Evolutionary conservation across 2,888 invertebrate genomes (phyloP).

Genomic region (Zygogramma bicolorata): DNA sequence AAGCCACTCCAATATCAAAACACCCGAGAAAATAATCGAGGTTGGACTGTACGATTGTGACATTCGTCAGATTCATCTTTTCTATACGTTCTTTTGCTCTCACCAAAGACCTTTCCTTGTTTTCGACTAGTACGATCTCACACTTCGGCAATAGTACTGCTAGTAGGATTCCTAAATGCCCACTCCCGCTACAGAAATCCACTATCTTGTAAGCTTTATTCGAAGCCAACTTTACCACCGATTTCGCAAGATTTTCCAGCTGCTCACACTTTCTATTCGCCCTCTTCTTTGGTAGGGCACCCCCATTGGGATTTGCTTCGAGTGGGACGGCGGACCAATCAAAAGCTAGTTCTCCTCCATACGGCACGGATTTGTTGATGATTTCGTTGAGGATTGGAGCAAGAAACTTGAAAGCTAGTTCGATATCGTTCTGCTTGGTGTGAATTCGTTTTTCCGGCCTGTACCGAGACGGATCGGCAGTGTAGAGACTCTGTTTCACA

Average conservation of each 20-base stretch:
- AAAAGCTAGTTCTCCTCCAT: constrained; percentile 67
- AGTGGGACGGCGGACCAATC: constrained; percentile 81
- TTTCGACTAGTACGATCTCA: constrained; percentile 86
- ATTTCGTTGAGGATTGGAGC: constrained; percentile 67
- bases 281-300: constrained; percentile 81
- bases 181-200: constrained; percentile 95
- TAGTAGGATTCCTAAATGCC: constrained; percentile 89
- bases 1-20: constrained; percentile 88
- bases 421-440: constrained; percentile 83
- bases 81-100: constrained; percentile 80
- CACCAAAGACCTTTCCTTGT: constrained; percentile 87
- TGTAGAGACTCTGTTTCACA: constrained; percentile 78
- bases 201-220: constrained; percentile 75
- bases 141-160: constrained; percentile 85
- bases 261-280: constrained; percentile 86
- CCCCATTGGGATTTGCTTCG: constrained; percentile 82
- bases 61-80: constrained; percentile 77
- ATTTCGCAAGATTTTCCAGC: constrained; percentile 84
- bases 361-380: constrained; percentile 60
- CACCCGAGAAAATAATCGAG: constrained; percentile 86
- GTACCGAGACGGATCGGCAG: constrained; percentile 82
- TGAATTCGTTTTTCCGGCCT: constrained; percentile 80
- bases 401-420: constrained; percentile 70
- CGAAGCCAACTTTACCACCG: constrained; percentile 77
- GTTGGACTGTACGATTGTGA: constrained; percentile 88